These are phyloP conservation scores for Heloderma charlesbogerti DNA, from an alignment of 2,113 vertebrate genomes.

Conservation along the genomic window DNA sequence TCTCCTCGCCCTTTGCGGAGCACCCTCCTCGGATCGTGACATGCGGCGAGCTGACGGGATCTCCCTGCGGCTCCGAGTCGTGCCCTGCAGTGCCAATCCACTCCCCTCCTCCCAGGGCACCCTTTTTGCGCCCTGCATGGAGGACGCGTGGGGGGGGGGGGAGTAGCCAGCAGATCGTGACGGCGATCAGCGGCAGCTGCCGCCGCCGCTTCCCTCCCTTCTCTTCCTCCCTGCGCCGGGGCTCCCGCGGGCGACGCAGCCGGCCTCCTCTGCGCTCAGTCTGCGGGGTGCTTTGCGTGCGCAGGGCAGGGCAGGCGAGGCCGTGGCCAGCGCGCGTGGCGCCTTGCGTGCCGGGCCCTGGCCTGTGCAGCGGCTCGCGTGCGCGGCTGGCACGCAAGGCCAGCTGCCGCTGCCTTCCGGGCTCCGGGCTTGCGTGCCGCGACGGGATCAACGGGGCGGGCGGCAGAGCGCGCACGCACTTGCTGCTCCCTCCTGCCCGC, in stretches of 20 bases:
- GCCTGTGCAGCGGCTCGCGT: slow-evolving; percentile 2
- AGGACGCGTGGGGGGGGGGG: neutral
- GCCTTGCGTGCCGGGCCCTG: neutral
- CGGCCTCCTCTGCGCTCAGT: neutral
- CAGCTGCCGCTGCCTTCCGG: slow-evolving; percentile 22
- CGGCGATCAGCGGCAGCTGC: neutral
- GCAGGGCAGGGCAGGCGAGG: neutral
- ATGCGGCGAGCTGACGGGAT: neutral
- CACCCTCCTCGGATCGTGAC: neutral
- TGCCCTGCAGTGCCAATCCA: neutral
- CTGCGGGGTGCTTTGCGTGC: neutral
- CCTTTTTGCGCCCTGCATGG: neutral
- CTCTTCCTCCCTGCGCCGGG: neutral
- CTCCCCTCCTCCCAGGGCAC: neutral
- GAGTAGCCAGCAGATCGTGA: neutral
- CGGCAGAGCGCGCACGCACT: slow-evolving; percentile 22
- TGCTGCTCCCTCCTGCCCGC: neutral
- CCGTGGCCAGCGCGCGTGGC: neutral
- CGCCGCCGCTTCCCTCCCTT: neutral
- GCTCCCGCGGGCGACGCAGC: neutral
- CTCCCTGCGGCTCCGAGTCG: neutral
- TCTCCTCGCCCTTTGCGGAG: neutral
- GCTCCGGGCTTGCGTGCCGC: slow-evolving; percentile 61
- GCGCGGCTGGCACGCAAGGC: slow-evolving; percentile 29
- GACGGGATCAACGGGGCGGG: neutral